Percentiles rank a stretch among this genome's conserved stretches.
Conservation (phyloP, 2,113 vertebrate species). For the Chionomys nivalis region DNA sequence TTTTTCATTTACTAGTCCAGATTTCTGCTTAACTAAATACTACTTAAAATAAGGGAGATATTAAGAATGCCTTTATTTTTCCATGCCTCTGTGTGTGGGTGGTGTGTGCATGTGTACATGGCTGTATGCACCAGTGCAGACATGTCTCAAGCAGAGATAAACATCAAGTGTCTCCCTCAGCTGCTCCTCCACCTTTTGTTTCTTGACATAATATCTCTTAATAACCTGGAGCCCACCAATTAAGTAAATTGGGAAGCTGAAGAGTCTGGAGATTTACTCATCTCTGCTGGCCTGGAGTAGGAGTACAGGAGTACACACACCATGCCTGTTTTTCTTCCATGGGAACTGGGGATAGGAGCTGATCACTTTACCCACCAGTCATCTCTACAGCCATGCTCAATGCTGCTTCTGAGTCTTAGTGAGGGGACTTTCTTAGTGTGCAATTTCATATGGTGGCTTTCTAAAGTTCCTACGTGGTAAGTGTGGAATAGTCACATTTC, state of each 20-base stretch:
- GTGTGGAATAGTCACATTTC: neutral
- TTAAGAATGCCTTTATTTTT: neutral
- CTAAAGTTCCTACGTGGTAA: neutral
- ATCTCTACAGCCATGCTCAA: neutral
- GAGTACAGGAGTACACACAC: neutral
- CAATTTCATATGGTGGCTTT: slow-evolving; percentile 25
- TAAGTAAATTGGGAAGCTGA: neutral
- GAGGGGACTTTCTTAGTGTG: neutral
- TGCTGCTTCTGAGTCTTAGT: neutral
- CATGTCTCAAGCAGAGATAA: neutral
- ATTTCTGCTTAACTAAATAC: slow-evolving; percentile 22
- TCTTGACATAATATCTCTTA: neutral
- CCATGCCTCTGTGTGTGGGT: neutral
- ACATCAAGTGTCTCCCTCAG: neutral
- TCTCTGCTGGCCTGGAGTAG: neutral
- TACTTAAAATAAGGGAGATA: slow-evolving; percentile 31
- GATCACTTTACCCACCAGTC: neutral
- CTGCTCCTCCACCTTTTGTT: neutral
- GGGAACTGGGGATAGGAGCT: neutral
- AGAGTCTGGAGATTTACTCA: no score
- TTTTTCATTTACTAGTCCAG: neutral
- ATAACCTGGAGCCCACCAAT: neutral
- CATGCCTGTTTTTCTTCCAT: neutral
- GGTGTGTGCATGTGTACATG: neutral
- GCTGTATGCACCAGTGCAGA: neutral